Evolutionary conservation across 1,140 invertebrate genomes (phyloP), one percentile per base, ranked within the genome.

Genomic region (Stenopsyche tienmushanensis): DNA sequence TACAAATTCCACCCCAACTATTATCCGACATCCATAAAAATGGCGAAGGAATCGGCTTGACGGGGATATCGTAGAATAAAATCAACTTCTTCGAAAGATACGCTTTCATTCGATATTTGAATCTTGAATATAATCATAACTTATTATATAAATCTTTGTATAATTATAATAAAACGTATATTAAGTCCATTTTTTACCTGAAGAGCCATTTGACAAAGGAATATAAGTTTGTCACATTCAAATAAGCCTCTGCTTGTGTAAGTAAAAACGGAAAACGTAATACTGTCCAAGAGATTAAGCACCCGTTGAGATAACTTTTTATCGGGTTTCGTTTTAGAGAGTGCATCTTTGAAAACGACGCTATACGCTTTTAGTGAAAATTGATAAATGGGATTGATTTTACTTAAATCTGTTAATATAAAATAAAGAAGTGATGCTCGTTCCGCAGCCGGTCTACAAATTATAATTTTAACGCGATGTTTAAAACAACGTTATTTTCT

Each of bases 291-390:
- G 5, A 98, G 79, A 75, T 91, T 90, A 0, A 75, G 62, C 1
- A 97, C 92, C 25, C 94, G 77, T n/a, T 83, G 79, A 50, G 85
- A 83, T 0, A 96, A 78, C 1, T 81, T 83, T 13, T 94, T 89
- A 1, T 86, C 83, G 2, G 82, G 75, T 34, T 85, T 83, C 0
- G 93, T 88, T 65, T 81, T 84, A 18, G 84, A 80, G 52, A 98
- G 88, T 0, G 94, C 93, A 72, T 93, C 92, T 71, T 90, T 89
- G 78, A 98, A 98, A 0, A 97, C 94, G 1, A 92, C 88, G 71
- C 88, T 95, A 78, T 96, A 97, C 0, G 95, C 93, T 79, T 97
- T 97, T 25, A 98, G 75, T 0, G 94, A 97, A 80, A 98, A 98
- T 73, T 97, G 94, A 77, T 98, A 98, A 71, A 98, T 93, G 49